Conservation (phyloP, 1,140 invertebrate species). For the Drosophila jambulina region DNA sequence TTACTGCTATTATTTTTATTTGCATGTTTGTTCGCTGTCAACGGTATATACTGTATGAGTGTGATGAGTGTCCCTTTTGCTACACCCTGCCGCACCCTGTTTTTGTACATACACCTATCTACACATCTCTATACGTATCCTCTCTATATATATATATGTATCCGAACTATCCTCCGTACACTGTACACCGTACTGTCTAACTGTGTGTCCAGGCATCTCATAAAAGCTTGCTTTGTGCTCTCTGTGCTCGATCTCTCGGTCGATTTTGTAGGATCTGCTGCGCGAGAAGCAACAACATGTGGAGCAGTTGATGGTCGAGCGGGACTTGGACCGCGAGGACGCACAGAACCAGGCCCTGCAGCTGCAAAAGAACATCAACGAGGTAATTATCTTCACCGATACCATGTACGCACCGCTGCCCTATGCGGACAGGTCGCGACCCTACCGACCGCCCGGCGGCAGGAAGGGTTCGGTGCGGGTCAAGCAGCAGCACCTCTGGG, state of each 20-base stretch:
- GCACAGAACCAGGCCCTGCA: conserved; percentile 87
- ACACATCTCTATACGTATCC: conserved; percentile 23
- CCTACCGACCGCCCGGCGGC: conserved; percentile 48
- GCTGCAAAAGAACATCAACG: conserved; percentile 83
- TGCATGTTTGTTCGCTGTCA: conserved; percentile 43
- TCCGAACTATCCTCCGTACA: conserved; percentile 5
- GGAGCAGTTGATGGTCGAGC: conserved; percentile 94
- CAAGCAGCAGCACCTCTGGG: conserved; percentile 33
- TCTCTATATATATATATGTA: conserved; percentile 15
- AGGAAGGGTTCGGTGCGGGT: conserved; percentile 35
- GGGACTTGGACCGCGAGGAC: conserved; percentile 95
- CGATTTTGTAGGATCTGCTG: conserved; percentile 90
- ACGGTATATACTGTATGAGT: conserved; percentile 33
- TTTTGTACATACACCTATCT: conserved; percentile 40
- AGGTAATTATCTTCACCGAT: conserved; percentile 85
- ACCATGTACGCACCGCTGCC: conserved; percentile 77
- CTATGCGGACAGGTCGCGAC: conserved; percentile 71
- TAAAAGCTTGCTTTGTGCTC: conserved; percentile 60
- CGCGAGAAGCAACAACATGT: conserved; percentile 97
- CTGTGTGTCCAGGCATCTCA: conserved; percentile 52
- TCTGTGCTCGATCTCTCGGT: conserved; percentile 19
- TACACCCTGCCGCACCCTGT: conserved; percentile 47
- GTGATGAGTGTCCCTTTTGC: conserved; percentile 19
- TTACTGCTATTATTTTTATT: conserved; percentile 40
- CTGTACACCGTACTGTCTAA: conserved; percentile 11